These are phyloP conservation scores for Drosophila sechellia DNA, from an alignment of 1,140 invertebrate genomes.

Conservation along the genomic window DNA sequence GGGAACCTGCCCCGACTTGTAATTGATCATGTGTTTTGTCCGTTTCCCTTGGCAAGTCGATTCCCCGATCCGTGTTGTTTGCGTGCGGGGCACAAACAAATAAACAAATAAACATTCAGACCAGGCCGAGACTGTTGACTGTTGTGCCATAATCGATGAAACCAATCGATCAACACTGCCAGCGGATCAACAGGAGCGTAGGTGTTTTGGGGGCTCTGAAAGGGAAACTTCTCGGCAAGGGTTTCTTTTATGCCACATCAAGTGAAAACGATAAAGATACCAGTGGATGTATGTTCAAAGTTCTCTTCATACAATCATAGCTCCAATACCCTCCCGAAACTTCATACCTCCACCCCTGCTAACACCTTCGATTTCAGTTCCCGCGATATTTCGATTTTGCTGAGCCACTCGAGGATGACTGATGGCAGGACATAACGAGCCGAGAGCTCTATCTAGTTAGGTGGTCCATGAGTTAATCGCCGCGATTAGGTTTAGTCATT, in stretches of 20 bases:
- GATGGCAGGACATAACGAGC: slow-evolving; percentile 55
- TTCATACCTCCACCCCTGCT: slow-evolving; percentile 6
- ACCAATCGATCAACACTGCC: slow-evolving; percentile 72
- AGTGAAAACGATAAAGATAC: too few species aligned
- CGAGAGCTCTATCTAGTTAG: slow-evolving; percentile 31
- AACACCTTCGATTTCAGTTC: slow-evolving; percentile 67
- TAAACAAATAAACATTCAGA: slow-evolving; percentile 68
- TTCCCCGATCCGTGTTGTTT: slow-evolving; percentile 33
- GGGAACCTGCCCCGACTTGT: slow-evolving; percentile 60
- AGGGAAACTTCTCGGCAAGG: neutral
- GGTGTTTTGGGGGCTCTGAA: neutral
- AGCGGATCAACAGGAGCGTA: slow-evolving; percentile 33
- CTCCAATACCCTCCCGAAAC: neutral
- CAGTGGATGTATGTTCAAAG: too few species aligned
- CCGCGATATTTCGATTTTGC: slow-evolving; percentile 41
- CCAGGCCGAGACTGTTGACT: slow-evolving; percentile 47
- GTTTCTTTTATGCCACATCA: neutral
- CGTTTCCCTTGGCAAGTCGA: slow-evolving; percentile 21
- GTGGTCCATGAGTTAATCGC: slow-evolving; percentile 50
- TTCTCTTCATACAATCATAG: too few species aligned
- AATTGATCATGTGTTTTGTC: slow-evolving; percentile 79
- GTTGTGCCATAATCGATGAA: slow-evolving; percentile 79
- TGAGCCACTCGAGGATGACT: slow-evolving; percentile 52
- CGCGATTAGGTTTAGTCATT: slow-evolving; percentile 20
- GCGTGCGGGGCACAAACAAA: slow-evolving; percentile 60